Conservation (phyloP, 2,113 vertebrate genomes). For the Columba livia region DNA sequence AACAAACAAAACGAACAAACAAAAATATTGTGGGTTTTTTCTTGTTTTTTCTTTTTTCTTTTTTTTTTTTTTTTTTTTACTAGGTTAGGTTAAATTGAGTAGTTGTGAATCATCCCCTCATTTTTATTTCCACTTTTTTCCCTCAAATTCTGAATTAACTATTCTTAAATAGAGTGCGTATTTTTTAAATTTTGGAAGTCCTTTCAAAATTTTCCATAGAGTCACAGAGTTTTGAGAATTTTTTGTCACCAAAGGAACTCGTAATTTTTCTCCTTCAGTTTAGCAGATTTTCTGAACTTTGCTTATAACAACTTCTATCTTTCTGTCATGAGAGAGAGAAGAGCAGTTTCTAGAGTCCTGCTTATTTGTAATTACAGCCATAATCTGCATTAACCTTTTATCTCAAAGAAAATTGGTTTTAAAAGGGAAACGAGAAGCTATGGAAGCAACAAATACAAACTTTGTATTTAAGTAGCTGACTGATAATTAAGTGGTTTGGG, state of each 20-base stretch:
- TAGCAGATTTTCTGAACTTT: neutral
- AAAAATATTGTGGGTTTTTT: neutral
- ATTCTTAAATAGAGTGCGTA: neutral
- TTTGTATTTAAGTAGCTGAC: neutral
- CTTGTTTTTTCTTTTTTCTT: no score
- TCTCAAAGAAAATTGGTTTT: neutral
- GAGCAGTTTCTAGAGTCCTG: neutral
- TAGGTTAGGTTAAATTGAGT: neutral
- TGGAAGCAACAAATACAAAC: neutral
- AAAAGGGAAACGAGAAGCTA: neutral
- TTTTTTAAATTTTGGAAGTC: neutral
- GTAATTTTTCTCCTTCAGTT: neutral
- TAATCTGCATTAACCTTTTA: neutral
- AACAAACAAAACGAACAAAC: neutral
- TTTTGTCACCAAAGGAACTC: neutral
- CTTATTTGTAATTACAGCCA: neutral
- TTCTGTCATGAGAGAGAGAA: neutral
- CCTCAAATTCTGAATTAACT: neutral
- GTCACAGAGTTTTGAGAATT: neutral
- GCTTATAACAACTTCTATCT: neutral
- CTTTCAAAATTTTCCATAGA: neutral
- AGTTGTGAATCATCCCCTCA: no score
- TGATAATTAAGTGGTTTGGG: neutral
- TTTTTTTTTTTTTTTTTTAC: neutral
- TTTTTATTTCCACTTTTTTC: no score